Percentiles rank a stretch among this genome's conserved stretches.
phyloP scores from a whole-genome alignment of 2,797 vertebrate species.

The Rhadinocentrus ornatus region DNA sequence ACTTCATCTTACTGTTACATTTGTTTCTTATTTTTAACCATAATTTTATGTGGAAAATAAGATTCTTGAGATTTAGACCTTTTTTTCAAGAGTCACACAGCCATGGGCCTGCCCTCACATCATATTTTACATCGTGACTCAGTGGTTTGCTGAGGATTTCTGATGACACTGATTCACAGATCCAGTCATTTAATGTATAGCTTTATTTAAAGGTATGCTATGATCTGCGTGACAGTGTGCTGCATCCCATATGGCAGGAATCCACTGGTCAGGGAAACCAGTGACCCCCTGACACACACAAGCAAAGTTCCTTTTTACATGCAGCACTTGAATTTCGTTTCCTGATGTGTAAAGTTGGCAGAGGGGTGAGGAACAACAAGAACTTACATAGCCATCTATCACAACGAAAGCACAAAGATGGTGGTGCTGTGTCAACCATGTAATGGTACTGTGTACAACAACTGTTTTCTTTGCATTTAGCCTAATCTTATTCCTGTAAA shows the following conservation, averaged over 20 bases:
- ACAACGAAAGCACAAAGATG: slow-evolving; percentile 41
- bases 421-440: slow-evolving; percentile 10
- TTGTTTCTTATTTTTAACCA: not conserved
- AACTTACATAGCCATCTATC: slow-evolving; percentile 60
- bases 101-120: not conserved
- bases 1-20: not conserved
- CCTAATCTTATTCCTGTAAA: not conserved
- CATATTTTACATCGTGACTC: not conserved
- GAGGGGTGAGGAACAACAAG: slow-evolving; percentile 68
- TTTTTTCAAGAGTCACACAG: not conserved
- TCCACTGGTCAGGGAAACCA: slow-evolving; percentile 47
- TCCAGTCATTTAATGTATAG: not conserved
- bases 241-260: slow-evolving; percentile 36
- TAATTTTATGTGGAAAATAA: not conserved
- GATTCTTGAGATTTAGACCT: not conserved
- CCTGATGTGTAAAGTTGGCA: slow-evolving; percentile 65
- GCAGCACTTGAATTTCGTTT: slow-evolving; percentile 77
- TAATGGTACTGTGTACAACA: not conserved
- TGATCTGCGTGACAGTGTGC: slow-evolving; percentile 10
- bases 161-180: not conserved
- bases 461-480: slow-evolving; percentile 4
- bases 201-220: slow-evolving; percentile 2
- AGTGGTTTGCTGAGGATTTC: not conserved
- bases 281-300: slow-evolving; percentile 62
- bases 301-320: slow-evolving; percentile 72